Base-by-base conservation (phyloP, 2,113 vertebrate species). In the Clarias macrocephalus region DNA sequence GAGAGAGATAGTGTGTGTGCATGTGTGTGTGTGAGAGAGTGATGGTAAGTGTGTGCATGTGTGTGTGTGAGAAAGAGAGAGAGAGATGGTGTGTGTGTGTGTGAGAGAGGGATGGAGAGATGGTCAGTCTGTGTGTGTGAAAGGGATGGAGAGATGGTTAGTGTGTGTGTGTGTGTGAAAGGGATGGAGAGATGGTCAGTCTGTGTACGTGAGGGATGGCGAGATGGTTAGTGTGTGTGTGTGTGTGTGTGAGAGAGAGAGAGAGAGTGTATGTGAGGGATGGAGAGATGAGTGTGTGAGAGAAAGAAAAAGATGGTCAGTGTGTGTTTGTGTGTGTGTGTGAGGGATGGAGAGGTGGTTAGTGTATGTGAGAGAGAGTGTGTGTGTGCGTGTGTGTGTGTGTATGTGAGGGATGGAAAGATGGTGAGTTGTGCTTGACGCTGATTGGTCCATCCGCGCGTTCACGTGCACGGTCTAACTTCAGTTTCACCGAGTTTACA, bases 401-500 rank as follows among this genome's bases (percentile, higher is more conserved):
- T 5, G 33, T 23, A 23, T 15, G 75, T 25, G 80, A 63, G 76
- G 59, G 54, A 30, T 54, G 21, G 76, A 59, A 54, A 30, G 21
- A 54, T 25, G 7, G 23, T 12, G 52, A 21, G 84, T 63, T 54
- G 60, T 79, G 73, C 84, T 66, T 10, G 86, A 75, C n/a, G 72
- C 15, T 87, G 70, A 76, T 83, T 87, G 81, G 72, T 57, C 82
- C 1, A 3, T 83, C 60, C 11, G 63, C 30, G 75, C 85, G 19
- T 80, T 86, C 75, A 86, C 85, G 60, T 90, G 65, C 87, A 88
- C 87, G 42, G 86, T 88, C 89, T 91, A 95, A 95, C 94, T 95
- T 96, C 95, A 93, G 95, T 96, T 96, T 96, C 94, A 94, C 95
- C 94, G 93, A 96, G 94, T 96, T 96, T 94, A 95, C 96, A 96